Percentiles rank a stretch among this genome's conserved stretches.
These are phyloP conservation scores for Calliopsis andreniformis DNA, from an alignment of 1,140 invertebrate genomes.

Conservation along the genomic window DNA sequence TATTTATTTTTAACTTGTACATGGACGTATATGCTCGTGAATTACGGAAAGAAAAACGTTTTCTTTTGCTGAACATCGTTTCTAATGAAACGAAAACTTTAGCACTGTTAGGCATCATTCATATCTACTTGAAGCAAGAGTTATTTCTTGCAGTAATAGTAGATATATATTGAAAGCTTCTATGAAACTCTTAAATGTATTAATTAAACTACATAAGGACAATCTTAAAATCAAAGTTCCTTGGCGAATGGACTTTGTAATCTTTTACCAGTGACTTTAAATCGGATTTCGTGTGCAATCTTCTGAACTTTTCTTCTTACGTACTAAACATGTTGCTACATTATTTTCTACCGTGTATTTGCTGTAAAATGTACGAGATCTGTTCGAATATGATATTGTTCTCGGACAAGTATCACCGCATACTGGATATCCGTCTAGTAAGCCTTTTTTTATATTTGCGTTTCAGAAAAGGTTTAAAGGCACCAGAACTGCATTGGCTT, in stretches of 20 bases:
- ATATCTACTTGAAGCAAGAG: conserved; percentile 34
- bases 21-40: conserved; percentile 22
- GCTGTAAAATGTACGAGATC: conserved; percentile 63
- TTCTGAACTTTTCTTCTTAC: conserved; percentile 55
- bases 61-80: conserved; percentile 37
- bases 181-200: conserved; percentile 40
- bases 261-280: conserved; percentile 52
- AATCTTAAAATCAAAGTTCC: conserved; percentile 45
- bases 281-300: conserved; percentile 47
- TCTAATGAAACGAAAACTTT: conserved; percentile 20
- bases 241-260: conserved; percentile 54
- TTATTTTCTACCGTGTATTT: conserved; percentile 61
- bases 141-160: conserved; percentile 28
- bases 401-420: conserved; percentile 44
- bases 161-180: conserved; percentile 45
- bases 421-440: conserved; percentile 49
- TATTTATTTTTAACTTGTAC: conserved; percentile 26
- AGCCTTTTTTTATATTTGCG: conserved; percentile 61
- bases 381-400: conserved; percentile 57
- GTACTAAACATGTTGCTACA: conserved; percentile 58
- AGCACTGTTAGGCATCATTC: conserved; percentile 26
- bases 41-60: conserved; percentile 17
- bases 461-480: conserved; percentile 66
- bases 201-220: conserved; percentile 48
- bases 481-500: conserved; percentile 43